These are phyloP conservation scores for Nymphicus hollandicus DNA, from an alignment of 2,113 vertebrate genomes.

Conservation along the genomic window DNA sequence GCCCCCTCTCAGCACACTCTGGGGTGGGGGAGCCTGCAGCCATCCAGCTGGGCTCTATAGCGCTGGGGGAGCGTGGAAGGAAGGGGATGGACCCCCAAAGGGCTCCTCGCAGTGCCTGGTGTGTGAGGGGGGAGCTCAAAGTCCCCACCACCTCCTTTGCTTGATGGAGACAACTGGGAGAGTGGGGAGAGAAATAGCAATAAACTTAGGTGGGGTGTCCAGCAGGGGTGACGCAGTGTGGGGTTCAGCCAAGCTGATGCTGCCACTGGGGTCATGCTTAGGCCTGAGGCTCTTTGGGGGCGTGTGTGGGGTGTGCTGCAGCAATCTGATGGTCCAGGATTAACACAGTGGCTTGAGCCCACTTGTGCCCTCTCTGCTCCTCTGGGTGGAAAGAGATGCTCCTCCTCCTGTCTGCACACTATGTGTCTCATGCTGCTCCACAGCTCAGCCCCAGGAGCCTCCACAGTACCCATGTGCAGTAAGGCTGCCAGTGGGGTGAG, in stretches of 20 bases:
- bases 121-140: not conserved
- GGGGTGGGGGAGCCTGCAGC: not conserved
- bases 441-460: not conserved
- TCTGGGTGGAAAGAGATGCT: not conserved
- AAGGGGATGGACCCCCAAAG: not conserved
- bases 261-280: not conserved
- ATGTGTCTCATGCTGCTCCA: rapidly evolving
- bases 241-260: not conserved
- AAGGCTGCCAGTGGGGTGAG: not conserved
- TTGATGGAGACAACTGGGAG: not conserved
- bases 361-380: not conserved
- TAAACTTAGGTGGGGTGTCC: not conserved
- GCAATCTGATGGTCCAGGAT: rapidly evolving
- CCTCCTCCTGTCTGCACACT: rapidly evolving
- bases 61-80: not conserved
- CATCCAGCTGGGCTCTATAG: not conserved
- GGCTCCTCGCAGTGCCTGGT: not conserved
- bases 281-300: not conserved
- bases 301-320: no score
- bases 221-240: rapidly evolving
- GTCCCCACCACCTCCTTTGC: no score
- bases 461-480: rapidly evolving
- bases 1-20: not conserved
- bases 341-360: not conserved
- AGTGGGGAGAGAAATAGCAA: not conserved